Evolutionary conservation across 2,888 invertebrate species (phyloP), one percentile per base, ranked within the genome.

Genomic region (Diachrysia chrysitis): DNA sequence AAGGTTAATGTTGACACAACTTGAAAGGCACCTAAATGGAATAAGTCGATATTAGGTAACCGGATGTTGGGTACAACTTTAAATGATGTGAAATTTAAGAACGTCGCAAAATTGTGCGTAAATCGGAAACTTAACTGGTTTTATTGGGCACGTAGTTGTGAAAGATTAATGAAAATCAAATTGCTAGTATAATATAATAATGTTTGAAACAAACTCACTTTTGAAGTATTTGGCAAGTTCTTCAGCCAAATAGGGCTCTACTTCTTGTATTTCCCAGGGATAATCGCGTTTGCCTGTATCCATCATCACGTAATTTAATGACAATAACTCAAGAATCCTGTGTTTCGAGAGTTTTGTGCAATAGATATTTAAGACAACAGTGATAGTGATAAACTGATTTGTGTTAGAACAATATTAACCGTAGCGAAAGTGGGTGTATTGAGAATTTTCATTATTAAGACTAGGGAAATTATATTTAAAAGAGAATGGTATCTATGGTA

Each of bases 191-290:
- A n/a, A n/a, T n/a, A n/a, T n/a, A n/a, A n/a, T n/a, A n/a, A n/a
- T n/a, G n/a, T n/a, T n/a, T n/a, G 16, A 7, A 16, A 6, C 2
- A 3, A 56, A 66, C 74, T 66, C 55, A 77, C 73, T 74, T 66
- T 63, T 55, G 23, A 74, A 77, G 21, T 72, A 62, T 58, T 61
- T 77, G 0, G 35, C 46, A 23, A 74, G 46, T 56, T 63, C 60
- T 19, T 19, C 23, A 66, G 51, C 17, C 21, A 67, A n/a, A 46
- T 66, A 46, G 17, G 73, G 55, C 7, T 68, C 17, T 14, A 63
- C 62, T 12, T 63, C 42, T 55, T 29, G 68, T 55, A 77, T 67
- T 48, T 75, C 54, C 58, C 61, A 65, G 21, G 64, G 73, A 62
- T 29, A 75, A 35, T 56, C 42, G 57, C 57, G 19, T 21, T 19